Percentiles rank a stretch among this genome's conserved stretches.
Evolutionary conservation across 2,797 vertebrate genomes (phyloP).

Genomic region (Coranthus polyacanthus): DNA sequence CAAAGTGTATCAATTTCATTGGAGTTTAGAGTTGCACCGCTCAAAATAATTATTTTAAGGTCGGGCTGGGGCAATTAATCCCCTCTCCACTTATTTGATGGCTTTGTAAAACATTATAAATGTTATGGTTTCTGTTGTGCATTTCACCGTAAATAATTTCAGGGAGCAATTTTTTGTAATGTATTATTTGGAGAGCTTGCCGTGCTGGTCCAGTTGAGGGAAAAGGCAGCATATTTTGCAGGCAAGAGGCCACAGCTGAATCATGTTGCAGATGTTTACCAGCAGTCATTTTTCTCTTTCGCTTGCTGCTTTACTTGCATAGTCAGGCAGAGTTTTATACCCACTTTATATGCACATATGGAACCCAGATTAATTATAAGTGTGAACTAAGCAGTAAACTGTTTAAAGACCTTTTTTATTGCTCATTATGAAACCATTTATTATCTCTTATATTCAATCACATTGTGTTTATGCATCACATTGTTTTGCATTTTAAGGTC

Average conservation of each 20-base stretch:
- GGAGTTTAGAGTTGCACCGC: constrained; percentile 89
- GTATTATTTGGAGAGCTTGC: constrained; percentile 57
- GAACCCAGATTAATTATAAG: constrained; percentile 81
- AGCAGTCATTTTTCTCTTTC: constrained; percentile 64
- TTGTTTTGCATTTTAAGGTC: constrained; percentile 73
- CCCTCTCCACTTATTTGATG: constrained; percentile 89
- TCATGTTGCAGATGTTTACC: constrained; percentile 71
- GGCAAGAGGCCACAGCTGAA: constrained; percentile 58
- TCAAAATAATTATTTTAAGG: constrained; percentile 92
- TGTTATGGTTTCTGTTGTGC: constrained; percentile 83
- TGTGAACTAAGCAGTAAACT: constrained; percentile 82
- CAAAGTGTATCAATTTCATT: constrained; percentile 95
- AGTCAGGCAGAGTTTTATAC: constrained; percentile 67
- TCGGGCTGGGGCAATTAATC: constrained; percentile 89
- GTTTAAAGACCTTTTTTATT: constrained; percentile 81
- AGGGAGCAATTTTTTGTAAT: constrained; percentile 56
- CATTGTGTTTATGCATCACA: constrained; percentile 65
- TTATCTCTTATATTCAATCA: constrained; percentile 80
- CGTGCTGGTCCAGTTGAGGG: constrained; percentile 28
- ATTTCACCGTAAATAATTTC: constrained; percentile 79
- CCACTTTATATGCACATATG: constrained; percentile 81
- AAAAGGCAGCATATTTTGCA: constrained; percentile 37
- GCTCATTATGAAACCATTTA: constrained; percentile 79
- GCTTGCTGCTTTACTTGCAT: constrained; percentile 53
- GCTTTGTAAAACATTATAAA: constrained; percentile 90